Base-by-base conservation (phyloP, 2,113 vertebrate genomes). In the Heliornis fulica region DNA sequence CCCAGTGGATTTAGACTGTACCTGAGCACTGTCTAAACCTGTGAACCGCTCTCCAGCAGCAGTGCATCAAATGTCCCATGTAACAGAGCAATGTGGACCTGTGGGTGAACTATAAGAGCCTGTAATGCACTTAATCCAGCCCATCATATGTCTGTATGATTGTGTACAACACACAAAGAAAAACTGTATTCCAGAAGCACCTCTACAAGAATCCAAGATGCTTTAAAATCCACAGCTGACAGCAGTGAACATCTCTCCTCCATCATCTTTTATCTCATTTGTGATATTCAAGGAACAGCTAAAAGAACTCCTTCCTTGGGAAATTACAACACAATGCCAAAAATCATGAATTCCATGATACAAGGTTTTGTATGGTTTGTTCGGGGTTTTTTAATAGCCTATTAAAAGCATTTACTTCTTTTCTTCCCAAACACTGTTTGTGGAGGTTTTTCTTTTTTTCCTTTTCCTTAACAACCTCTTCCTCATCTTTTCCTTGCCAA, bases 1-100 rank as follows among this genome's bases (percentile, higher is more conserved):
- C 40, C 20, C 0, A 0, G 13, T 41, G 17, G 51, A n/a, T 90
- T 71, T 76, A 64, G 46, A 7, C 18, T 3, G 0, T 38, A 38
- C 16, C 21, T 76, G 63, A 90, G 25, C 13, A 10, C 31, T 25
- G 25, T 54, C 53, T 85, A 53, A 90, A 31, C 32, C 21, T 59
- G 56, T 38, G 75, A 75, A 22, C 10, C 46, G 23, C 26, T 76
- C 31, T 71, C 41, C 57, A 50, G 43, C 32, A 82, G 15, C 61
- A 34, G 25, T 15, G 48, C 36, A 87, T 32, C 28, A 91, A 83
- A 71, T 45, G 38, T 17, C 45, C 40, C 54, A 15, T 46, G 3
- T 2, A 70, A 29, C 38, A 66, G 31, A 50, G 34, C 20, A 48
- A 23, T 51, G 16, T 2, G 15, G 38, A 32, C 34, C 41, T 41